These are phyloP conservation scores for Benitochromis conjunctus DNA, from an alignment of 2,113 vertebrate genomes.

Conservation along the genomic window DNA sequence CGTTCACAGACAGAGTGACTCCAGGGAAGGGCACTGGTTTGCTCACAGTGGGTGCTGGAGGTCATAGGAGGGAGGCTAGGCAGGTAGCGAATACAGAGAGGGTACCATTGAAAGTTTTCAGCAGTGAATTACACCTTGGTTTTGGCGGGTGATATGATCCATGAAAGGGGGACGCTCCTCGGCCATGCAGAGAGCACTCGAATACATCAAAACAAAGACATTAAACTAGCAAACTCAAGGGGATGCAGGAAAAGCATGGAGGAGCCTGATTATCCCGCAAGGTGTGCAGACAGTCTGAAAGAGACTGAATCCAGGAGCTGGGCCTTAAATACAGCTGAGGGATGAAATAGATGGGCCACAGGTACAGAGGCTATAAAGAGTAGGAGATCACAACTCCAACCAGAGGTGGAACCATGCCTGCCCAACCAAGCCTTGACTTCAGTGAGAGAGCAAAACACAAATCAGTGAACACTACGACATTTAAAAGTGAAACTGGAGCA, in stretches of 20 bases:
- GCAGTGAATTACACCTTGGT: background rate
- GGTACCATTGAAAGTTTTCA: background rate
- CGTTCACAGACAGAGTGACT: background rate
- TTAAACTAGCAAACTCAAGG: background rate
- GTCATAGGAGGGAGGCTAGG: background rate
- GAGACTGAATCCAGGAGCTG: background rate
- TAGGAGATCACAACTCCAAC: background rate
- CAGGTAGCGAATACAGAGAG: rapidly evolving
- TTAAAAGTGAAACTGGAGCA: background rate
- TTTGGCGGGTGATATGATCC: background rate
- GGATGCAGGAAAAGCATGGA: background rate
- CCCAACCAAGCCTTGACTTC: background rate
- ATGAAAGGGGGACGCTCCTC: background rate
- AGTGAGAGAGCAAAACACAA: background rate
- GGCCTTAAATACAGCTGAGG: background rate
- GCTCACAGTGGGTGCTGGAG: background rate
- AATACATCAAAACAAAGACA: background rate
- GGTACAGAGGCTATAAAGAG: background rate
- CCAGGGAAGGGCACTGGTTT: rapidly evolving
- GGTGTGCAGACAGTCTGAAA: background rate
- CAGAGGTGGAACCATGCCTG: background rate
- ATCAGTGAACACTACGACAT: rapidly evolving
- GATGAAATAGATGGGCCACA: background rate
- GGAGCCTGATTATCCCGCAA: rapidly evolving
- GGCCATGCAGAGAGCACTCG: background rate